A percentile compares a stretch with the other conserved stretches of the same genome.
Conservation (phyloP, 2,797 vertebrate genomes). For the Periophthalmus magnuspinnatus region DNA sequence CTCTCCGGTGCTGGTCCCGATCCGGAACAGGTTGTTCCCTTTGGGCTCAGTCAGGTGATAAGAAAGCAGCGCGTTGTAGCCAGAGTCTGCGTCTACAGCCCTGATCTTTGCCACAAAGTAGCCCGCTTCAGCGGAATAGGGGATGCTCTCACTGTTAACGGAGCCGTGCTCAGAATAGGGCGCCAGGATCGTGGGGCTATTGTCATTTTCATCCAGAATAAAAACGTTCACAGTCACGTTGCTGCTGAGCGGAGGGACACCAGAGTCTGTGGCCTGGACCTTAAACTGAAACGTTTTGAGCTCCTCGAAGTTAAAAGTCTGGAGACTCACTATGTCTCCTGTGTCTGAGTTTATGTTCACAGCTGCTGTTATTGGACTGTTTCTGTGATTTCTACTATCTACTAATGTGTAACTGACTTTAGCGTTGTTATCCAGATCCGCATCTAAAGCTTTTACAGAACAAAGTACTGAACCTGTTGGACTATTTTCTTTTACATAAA, state of each 20-base stretch:
- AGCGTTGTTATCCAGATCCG: constrained; percentile 76
- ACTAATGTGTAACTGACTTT: constrained; percentile 56
- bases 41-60: constrained; percentile 43
- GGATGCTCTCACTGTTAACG: constrained; percentile 79
- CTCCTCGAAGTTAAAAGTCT: constrained; percentile 53
- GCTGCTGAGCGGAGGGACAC: constrained; percentile 58
- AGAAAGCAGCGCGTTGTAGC: constrained; percentile 45
- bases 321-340: constrained; percentile 58
- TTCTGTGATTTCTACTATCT: constrained; percentile 20
- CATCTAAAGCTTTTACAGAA: constrained; percentile 60
- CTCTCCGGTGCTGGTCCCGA: constrained; percentile 54
- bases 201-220: constrained; percentile 57
- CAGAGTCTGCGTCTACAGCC: constrained; percentile 31
- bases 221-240: constrained; percentile 57
- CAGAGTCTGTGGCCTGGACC: constrained; percentile 58
- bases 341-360: constrained; percentile 69
- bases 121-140: constrained; percentile 56
- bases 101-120: constrained; percentile 47
- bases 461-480: constrained; percentile 66
- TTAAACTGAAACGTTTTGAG: constrained; percentile 53
- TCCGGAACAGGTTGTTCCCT: constrained; percentile 52
- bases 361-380: constrained; percentile 30
- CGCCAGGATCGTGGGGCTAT: constrained; percentile 32
- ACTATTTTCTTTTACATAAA: constrained; percentile 77
- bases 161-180: constrained; percentile 71